A percentile compares a stretch with the other conserved stretches of the same genome.
phyloP scores from a whole-genome alignment of 2,113 vertebrate species.

The Leptobrachium ailaonicum region DNA sequence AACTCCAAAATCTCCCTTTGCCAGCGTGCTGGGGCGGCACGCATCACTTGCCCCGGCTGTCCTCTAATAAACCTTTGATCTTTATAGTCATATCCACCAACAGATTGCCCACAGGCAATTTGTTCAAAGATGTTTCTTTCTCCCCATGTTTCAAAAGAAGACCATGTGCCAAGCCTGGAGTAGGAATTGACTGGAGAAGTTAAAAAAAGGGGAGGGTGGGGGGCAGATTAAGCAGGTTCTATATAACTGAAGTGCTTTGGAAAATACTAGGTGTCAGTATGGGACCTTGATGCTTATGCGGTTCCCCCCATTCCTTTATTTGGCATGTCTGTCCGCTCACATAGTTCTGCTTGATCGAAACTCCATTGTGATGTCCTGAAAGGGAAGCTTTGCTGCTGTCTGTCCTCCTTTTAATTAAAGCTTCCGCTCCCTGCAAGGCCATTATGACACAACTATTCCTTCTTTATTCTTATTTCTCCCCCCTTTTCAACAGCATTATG shows the following conservation, averaged over 20 bases:
- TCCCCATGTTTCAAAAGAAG: constrained; percentile 25
- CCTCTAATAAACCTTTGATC: constrained; percentile 28
- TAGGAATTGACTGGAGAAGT: constrained; percentile 31
- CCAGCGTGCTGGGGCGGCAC: constrained; percentile 2
- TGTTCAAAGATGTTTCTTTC: constrained; percentile 34
- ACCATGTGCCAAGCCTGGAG: constrained; percentile 30
- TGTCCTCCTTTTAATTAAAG: constrained; percentile 80
- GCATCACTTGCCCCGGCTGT: constrained; percentile 24
- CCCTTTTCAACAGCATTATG: constrained; percentile 25
- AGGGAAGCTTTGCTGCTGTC: constrained; percentile 71
- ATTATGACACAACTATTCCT: constrained; percentile 55
- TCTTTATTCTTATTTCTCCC: constrained; percentile 69
- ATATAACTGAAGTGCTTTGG: constrained; percentile 53
- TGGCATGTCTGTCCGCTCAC: constrained; percentile 64
- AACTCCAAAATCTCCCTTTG: constrained; percentile 14
- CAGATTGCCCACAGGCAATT: constrained; percentile 19
- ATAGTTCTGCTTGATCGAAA: constrained; percentile 76
- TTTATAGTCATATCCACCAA: constrained; percentile 20
- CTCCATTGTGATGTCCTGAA: constrained; percentile 76
- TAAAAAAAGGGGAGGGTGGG: constrained; percentile 8
- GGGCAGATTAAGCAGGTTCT: constrained; percentile 39
- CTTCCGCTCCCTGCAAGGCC: constrained; percentile 71
- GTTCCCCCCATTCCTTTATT: constrained; percentile 69
- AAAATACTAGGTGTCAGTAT: constrained; percentile 57
- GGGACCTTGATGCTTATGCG: constrained; percentile 64